Base-by-base conservation (phyloP, 2,113 vertebrate species). In the Amblyornis subalaris region DNA sequence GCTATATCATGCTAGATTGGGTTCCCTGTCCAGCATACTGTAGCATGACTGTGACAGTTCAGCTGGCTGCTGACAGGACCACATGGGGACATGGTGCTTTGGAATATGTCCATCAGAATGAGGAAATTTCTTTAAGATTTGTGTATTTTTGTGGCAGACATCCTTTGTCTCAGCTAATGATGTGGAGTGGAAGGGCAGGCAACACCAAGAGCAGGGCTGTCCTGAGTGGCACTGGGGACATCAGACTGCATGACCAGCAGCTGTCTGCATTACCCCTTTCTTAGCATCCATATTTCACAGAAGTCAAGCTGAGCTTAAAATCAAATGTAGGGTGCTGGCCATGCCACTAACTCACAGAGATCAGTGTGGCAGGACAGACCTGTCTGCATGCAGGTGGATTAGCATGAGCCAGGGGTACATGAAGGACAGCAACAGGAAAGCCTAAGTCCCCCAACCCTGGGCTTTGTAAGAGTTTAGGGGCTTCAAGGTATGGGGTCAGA, bases 391-490 rank as follows among this genome's bases (percentile, higher is more conserved):
- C 7, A 13, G 24, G 31, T 53, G 36, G 18, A 14, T 17, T 2
- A 33, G 24, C 6, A 1, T 17, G 25, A 54, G 21, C n/a, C n/a
- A 19, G 31, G 22, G 16, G 3, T 58, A 5, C 0, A 0, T 40
- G 44, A 28, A 53, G 60, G 20, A 50, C 6, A 35, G 29, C 35
- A 57, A 2, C 7, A 3, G 36, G 22, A 65, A 53, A 33, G 28
- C 28, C 9, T 5, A 14, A 42, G 42, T 31, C 28, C n/a, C 14
- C 40, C 5, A 17, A 1, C 12, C 13, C 8, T 23, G 44, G 51
- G 20, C n/a, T 79, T 61, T 33, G 3, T 14, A n/a, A 51, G 3
- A 20, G 7, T n/a, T 40, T 36, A 17, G 25, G 28, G 19, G 2
- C 57, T 38, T 61, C n/a, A 12, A 7, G 38, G 24, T 16, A 6